Conservation (phyloP, 2,797 vertebrate species). For the Sebastes nivosus region DNA sequence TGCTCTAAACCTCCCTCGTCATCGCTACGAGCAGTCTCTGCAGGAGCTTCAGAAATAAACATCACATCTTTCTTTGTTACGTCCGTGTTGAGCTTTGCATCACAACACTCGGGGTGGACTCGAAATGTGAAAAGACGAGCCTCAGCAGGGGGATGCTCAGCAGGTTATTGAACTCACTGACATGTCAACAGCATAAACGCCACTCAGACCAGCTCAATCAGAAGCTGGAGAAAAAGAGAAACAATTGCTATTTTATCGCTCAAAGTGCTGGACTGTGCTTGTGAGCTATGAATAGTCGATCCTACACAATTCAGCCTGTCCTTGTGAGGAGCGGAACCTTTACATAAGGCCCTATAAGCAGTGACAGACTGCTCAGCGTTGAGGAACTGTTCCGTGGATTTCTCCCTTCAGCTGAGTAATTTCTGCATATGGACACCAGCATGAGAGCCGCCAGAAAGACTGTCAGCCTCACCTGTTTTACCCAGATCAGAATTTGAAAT, state of each 20-base stretch:
- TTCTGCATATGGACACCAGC: not conserved
- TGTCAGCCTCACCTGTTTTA: not conserved
- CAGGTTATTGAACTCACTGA: not conserved
- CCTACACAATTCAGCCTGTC: not conserved
- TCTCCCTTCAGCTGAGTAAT: not conserved
- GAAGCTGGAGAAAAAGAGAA: not conserved
- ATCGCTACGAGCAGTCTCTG: slow-evolving; percentile 22
- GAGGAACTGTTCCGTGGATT: not conserved
- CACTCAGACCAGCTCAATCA: not conserved
- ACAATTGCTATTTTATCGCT: not conserved
- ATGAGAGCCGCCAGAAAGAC: not conserved
- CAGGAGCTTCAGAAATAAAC: slow-evolving; percentile 49
- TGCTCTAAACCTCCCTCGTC: slow-evolving; percentile 22
- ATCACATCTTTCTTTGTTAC: slow-evolving; percentile 42
- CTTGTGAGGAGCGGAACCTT: not conserved
- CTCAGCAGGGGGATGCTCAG: slow-evolving; percentile 31
- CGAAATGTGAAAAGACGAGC: slow-evolving; percentile 31
- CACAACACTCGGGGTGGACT: not conserved
- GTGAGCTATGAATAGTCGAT: not conserved
- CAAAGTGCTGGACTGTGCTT: not conserved
- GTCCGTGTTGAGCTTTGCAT: slow-evolving; percentile 17
- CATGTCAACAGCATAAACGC: not conserved
- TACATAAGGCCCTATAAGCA: not conserved
- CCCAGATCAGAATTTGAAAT: not conserved
- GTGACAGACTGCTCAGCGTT: not conserved